Evolutionary conservation across 64 coral and sea anemone genomes (phyloP).

Genomic region (Astreopora myriophthalma): DNA sequence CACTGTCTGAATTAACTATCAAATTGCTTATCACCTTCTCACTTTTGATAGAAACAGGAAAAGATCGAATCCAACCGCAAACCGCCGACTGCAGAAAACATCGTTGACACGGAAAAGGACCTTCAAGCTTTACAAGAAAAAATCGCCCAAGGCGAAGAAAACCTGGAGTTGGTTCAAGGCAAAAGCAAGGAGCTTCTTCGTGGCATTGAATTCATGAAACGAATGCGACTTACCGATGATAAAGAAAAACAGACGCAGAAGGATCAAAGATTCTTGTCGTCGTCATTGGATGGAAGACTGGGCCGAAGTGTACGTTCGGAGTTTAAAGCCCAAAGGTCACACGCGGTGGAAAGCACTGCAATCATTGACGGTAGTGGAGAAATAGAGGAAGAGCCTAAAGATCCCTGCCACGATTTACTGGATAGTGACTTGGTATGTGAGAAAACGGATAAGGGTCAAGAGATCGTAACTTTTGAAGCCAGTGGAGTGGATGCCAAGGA

Average conservation of each 20-base stretch:
- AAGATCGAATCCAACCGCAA: neutral
- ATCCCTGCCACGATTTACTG: neutral
- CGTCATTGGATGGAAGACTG: neutral
- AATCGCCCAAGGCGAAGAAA: conserved; percentile 3
- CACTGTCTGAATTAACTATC: neutral
- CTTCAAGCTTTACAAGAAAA: neutral
- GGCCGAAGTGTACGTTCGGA: neutral
- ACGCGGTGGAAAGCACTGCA: neutral
- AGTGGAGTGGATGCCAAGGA: neutral
- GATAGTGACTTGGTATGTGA: neutral
- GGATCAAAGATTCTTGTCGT: neutral
- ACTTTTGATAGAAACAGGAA: neutral
- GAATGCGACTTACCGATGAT: neutral
- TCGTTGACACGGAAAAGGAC: neutral
- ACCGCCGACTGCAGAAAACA: neutral
- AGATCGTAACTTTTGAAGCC: neutral
- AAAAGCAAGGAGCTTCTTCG: conserved; percentile 1
- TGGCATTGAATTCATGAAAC: conserved; percentile 25
- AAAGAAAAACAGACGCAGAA: neutral
- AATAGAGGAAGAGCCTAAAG: neutral
- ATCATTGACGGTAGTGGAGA: neutral
- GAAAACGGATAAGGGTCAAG: neutral
- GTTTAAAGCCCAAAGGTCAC: neutral
- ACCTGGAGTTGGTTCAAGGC: neutral
- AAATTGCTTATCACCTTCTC: neutral